Conservation (phyloP, 1,140 invertebrate genomes). For the Euura saliciscinereae region DNA sequence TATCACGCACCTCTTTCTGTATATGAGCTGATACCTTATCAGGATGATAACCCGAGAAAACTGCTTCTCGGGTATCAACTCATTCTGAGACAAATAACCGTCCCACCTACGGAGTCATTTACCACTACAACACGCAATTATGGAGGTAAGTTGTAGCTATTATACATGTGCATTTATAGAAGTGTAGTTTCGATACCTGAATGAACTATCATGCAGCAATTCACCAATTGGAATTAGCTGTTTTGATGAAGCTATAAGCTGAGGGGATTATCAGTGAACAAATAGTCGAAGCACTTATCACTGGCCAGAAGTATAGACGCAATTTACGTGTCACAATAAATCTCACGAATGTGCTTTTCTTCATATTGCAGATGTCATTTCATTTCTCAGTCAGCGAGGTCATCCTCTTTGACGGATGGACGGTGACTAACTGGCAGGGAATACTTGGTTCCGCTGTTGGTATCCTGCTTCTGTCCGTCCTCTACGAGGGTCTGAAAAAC, state of each 20-base stretch:
- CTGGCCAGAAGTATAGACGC: neutral
- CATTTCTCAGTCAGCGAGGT: slow-evolving; percentile 47
- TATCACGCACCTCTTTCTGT: neutral
- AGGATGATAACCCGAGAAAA: neutral
- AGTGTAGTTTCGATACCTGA: no score
- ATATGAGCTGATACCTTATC: neutral
- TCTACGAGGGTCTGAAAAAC: slow-evolving; percentile 53
- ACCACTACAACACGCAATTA: no score
- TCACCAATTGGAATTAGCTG: no score
- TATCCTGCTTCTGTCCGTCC: slow-evolving; percentile 40
- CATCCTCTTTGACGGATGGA: slow-evolving; percentile 51
- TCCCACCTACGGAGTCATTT: no score
- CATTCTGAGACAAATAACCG: no score
- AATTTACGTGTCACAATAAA: no score
- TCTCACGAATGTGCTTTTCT: neutral
- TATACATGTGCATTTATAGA: no score
- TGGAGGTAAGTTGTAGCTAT: no score
- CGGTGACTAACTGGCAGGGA: slow-evolving; percentile 37
- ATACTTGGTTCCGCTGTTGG: slow-evolving; percentile 47
- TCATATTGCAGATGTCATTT: slow-evolving; percentile 46
- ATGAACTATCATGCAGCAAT: no score
- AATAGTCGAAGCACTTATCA: neutral
- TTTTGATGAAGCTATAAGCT: no score
- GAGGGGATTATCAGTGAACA: no score
- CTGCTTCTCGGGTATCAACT: neutral